These are phyloP conservation scores for Microctenopoma stevenorrisi DNA, from an alignment of 2,797 vertebrate species.

Conservation along the genomic window DNA sequence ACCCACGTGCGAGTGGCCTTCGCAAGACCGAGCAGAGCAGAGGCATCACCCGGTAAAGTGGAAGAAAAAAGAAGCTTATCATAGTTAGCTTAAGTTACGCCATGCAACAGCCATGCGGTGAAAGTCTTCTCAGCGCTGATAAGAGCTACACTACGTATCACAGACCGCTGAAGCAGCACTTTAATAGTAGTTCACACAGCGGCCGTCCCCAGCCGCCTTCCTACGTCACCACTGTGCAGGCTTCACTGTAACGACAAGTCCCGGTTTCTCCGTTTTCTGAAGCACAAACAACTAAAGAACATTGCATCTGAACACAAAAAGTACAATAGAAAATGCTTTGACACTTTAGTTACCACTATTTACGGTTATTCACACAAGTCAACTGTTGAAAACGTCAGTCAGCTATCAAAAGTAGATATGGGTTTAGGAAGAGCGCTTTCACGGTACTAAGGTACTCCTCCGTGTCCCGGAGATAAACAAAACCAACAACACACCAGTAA, in stretches of 20 bases:
- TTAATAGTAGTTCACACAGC: constrained; percentile 39
- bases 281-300: constrained; percentile 68
- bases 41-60: constrained; percentile 22
- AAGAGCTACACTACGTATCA: constrained; percentile 45
- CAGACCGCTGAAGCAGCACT: constrained; percentile 38
- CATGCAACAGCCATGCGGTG: constrained; percentile 7
- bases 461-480: constrained; percentile 64
- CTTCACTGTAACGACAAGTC: constrained; percentile 32
- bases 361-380: constrained; percentile 69
- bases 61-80: constrained; percentile 48
- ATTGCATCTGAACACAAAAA: constrained; percentile 70
- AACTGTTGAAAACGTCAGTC: constrained; percentile 65
- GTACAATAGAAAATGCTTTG: constrained; percentile 69
- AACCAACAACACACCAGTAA: constrained; percentile 46
- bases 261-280: constrained; percentile 57
- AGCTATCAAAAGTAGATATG: constrained; percentile 78
- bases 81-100: constrained; percentile 24
- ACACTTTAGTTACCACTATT: constrained; percentile 72
- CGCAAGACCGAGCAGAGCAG: constrained; percentile 30
- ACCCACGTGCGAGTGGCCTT: constrained; percentile 29
- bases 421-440: constrained; percentile 60
- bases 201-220: constrained; percentile 18
- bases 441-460: constrained; percentile 45
- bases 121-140: constrained; percentile 34
- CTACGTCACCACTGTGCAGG: constrained; percentile 49